Evolutionary conservation across 2,888 invertebrate species (phyloP), one percentile per base, ranked within the genome.

Genomic region (Hermaeophaga mercurialis): DNA sequence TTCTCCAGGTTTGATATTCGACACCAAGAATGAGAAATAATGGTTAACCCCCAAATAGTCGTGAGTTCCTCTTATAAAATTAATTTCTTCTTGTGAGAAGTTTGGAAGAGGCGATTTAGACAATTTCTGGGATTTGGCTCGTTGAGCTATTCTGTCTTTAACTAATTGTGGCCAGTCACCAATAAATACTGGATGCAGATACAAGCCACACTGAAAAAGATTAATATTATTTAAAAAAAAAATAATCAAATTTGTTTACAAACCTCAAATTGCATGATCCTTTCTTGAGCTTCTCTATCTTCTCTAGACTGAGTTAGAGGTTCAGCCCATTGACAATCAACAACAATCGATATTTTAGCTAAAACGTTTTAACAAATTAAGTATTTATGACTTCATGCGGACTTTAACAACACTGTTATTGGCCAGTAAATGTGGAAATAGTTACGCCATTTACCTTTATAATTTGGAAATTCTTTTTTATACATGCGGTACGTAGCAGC

Each of bases 21-120:
- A 24, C 81, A 77, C 80, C 66, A 85, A 64, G 61, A 77, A 76
- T 0, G 85, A 81, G 0, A 88, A 85, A 70, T 92, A 92, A 53
- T 86, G 83, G 71, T 91, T 91, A 8, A 91, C 71, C 0, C 89
- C 90, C 48, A 91, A 79, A 74, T 87, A 89, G 71, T 92, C 91
- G 1, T 81, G 79, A 0, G 89, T 55, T 45, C 63, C 63, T 22
- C 74, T 76, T 18, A 90, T 83, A 49, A 79, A 76, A 8, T 77
- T 70, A 2, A 87, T 77, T 78, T 90, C 88, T 14, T 83, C 78
- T 0, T 67, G 14, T 0, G 83, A 84, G 66, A 88, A 86, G 52
- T 69, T 69, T 0, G 88, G 88, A 2, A 89, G 76, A 4, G 87
- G 81, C 0, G 88, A 86, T 9, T 80, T 14, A n/a, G 48, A 3